Evolutionary conservation across 2,113 vertebrate species (phyloP).

Genomic region (Marmota flaviventris): DNA sequence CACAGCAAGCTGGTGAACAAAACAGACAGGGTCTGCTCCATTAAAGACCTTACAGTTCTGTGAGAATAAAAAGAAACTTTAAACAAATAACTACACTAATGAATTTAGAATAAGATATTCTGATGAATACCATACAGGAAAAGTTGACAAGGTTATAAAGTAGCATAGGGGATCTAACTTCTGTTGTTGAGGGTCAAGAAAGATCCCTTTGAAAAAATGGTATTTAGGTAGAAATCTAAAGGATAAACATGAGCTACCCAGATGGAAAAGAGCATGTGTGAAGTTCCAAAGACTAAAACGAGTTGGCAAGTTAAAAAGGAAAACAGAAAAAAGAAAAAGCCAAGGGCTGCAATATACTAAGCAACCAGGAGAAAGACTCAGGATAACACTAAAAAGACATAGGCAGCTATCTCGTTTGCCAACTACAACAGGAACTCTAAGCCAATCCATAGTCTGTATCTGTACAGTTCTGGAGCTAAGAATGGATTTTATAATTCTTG

Average conservation of each 20-base stretch:
- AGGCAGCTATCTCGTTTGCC: background rate
- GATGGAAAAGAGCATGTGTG: background rate
- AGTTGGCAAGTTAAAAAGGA: background rate
- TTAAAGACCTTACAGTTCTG: conserved; percentile 9
- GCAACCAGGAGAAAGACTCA: background rate
- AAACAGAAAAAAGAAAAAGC: background rate
- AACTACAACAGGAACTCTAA: background rate
- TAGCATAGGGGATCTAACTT: background rate
- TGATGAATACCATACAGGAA: conserved; percentile 14
- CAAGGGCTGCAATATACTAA: background rate
- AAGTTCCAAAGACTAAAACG: conserved; percentile 11
- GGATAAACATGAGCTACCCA: background rate
- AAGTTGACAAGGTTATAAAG: background rate
- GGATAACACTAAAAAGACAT: background rate
- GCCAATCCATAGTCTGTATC: background rate
- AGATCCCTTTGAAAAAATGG: background rate
- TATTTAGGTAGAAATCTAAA: background rate
- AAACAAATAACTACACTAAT: background rate
- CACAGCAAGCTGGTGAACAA: background rate
- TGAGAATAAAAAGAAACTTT: conserved; percentile 51
- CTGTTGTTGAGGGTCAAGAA: background rate
- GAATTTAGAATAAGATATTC: background rate
- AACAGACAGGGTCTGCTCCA: background rate
- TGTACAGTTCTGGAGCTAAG: background rate
- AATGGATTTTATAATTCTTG: background rate